A percentile compares a stretch with the other conserved stretches of the same genome.
Conservation (phyloP, 1,140 invertebrate genomes). For the Drosophila arawakana region DNA sequence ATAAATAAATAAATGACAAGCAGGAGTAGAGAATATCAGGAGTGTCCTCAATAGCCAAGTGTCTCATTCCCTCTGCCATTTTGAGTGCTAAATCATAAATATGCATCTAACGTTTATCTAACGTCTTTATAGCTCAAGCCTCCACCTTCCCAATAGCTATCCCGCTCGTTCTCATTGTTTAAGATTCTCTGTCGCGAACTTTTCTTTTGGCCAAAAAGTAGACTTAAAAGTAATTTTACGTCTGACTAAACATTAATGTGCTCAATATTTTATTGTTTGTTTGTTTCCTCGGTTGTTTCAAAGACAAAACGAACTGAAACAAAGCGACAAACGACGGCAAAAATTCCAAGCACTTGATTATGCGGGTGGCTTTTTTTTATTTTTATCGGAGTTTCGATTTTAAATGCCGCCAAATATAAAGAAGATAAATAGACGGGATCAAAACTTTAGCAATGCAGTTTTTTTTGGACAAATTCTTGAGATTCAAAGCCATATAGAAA, state of each 20-base stretch:
- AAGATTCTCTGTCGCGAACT: constrained; percentile 23
- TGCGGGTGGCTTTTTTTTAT: constrained; percentile 57
- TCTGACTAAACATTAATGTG: constrained; percentile 85
- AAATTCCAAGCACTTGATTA: constrained; percentile 60
- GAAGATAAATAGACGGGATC: constrained; percentile 41
- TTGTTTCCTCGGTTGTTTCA: constrained; percentile 67
- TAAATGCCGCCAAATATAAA: constrained; percentile 39
- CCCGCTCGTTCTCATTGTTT: constrained; percentile 39
- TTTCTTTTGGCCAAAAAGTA: constrained; percentile 53
- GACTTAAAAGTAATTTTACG: constrained; percentile 85
- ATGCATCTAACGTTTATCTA: constrained; percentile 81
- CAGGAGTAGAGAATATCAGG: constrained; percentile 25
- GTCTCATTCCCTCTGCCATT: constrained; percentile 21
- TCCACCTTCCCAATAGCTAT: not conserved
- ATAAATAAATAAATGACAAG: constrained; percentile 49
- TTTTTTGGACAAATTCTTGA: not conserved
- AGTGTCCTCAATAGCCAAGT: constrained; percentile 25
- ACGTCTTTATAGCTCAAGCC: constrained; percentile 68
- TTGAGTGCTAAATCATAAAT: constrained; percentile 78
- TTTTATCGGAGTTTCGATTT: constrained; percentile 48
- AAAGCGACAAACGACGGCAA: constrained; percentile 43
- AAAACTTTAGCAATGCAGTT: constrained; percentile 9
- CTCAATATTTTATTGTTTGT: constrained; percentile 85
- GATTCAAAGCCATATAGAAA: too few species aligned
- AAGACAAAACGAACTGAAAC: constrained; percentile 40